A percentile compares a stretch with the other conserved stretches of the same genome.
These are phyloP conservation scores for Strigamia transsilvanica DNA, from an alignment of 2,888 invertebrate genomes.

Conservation along the genomic window DNA sequence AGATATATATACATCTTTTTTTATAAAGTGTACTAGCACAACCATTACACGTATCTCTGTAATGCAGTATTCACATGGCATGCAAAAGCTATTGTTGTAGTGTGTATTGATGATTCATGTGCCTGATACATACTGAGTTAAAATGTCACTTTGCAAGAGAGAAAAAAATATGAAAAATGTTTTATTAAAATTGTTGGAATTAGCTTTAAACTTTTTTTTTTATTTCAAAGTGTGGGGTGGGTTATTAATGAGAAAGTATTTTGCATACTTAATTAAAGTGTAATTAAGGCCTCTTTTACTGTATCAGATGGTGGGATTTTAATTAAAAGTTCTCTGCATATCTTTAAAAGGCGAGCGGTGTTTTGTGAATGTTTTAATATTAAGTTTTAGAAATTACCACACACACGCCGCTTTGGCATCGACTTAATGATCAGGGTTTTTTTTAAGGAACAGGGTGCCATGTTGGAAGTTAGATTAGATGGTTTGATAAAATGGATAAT, in stretches of 20 bases:
- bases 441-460: neutral
- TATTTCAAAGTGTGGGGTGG: neutral
- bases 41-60: neutral
- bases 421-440: conserved; percentile 17
- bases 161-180: conserved; percentile 18
- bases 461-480: conserved; percentile 5
- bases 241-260: conserved; percentile 51
- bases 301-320: conserved; percentile 19
- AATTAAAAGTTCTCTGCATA: conserved; percentile 33
- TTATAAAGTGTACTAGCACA: neutral
- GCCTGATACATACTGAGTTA: conserved; percentile 20
- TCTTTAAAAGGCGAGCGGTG: conserved; percentile 24
- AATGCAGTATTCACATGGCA: conserved; percentile 31
- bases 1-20: neutral
- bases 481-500: conserved; percentile 7
- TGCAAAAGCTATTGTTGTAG: conserved; percentile 22
- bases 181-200: neutral
- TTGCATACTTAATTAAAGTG: conserved; percentile 51
- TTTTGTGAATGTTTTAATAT: conserved; percentile 38
- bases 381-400: conserved; percentile 27
- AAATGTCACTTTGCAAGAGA: conserved; percentile 8
- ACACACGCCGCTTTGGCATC: neutral
- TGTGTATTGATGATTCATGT: conserved; percentile 31
- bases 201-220: neutral
- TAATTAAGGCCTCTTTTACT: conserved; percentile 40